A percentile compares a stretch with the other conserved stretches of the same genome.
Conservation (phyloP, 2,888 invertebrate species). For the Cantharis flavilabris region DNA sequence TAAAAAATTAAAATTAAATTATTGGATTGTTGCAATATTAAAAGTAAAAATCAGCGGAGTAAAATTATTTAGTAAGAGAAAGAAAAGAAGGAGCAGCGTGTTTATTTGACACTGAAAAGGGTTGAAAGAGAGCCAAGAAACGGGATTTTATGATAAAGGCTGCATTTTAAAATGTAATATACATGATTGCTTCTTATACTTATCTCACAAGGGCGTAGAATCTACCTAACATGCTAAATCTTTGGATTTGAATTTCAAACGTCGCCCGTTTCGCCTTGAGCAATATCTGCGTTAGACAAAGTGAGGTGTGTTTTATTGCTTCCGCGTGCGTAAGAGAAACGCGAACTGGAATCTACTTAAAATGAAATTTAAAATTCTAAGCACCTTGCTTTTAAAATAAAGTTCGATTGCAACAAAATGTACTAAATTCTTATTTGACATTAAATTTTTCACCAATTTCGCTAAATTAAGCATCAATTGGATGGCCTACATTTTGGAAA, state of each 20-base stretch:
- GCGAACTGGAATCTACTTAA: constrained; percentile 33
- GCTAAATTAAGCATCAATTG: constrained; percentile 28
- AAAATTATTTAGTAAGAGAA: background rate
- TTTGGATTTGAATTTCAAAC: constrained; percentile 42
- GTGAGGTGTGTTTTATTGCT: constrained; percentile 40
- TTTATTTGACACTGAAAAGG: constrained; percentile 10
- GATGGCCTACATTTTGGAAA: constrained; percentile 25
- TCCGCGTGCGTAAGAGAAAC: constrained; percentile 30
- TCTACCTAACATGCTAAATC: constrained; percentile 39
- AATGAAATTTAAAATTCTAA: constrained; percentile 38
- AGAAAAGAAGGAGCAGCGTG: background rate
- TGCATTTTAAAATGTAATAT: constrained; percentile 33
- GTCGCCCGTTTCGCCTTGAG: constrained; percentile 37
- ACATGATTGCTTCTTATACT: constrained; percentile 36
- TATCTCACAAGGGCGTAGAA: constrained; percentile 31
- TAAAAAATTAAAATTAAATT: too few relatives aligned
- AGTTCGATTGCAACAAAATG: constrained; percentile 24
- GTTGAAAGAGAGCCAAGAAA: constrained; percentile 10
- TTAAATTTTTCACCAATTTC: constrained; percentile 12
- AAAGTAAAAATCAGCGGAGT: background rate
- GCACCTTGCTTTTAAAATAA: constrained; percentile 29
- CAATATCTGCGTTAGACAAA: constrained; percentile 41
- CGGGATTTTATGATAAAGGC: constrained; percentile 28
- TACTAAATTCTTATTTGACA: constrained; percentile 23
- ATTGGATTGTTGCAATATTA: too few relatives aligned